Conservation (phyloP, 2,888 invertebrate species). For the Colletes collaris region DNA sequence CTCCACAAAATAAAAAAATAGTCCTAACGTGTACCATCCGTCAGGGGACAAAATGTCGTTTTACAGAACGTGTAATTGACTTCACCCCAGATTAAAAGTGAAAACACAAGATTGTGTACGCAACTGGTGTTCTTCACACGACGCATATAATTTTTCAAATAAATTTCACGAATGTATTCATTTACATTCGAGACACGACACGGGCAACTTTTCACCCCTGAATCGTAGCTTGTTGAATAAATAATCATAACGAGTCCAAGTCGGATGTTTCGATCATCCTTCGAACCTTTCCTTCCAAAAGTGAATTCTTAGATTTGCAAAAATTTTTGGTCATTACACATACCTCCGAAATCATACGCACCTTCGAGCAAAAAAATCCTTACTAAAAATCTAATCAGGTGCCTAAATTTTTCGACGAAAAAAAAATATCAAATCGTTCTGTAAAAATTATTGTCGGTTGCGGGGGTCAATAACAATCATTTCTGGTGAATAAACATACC, state of each 20-base stretch:
- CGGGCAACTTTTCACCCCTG: too few species aligned
- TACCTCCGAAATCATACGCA: too few species aligned
- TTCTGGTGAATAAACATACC: too few species aligned
- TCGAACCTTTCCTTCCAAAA: neutral
- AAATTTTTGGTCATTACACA: too few species aligned
- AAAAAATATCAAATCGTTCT: too few species aligned
- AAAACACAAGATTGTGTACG: neutral
- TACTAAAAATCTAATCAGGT: too few species aligned
- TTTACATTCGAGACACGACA: neutral
- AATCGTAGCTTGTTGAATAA: neutral
- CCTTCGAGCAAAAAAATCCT: too few species aligned
- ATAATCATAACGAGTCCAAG: neutral
- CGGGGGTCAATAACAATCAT: too few species aligned
- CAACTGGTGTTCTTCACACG: neutral
- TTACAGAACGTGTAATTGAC: neutral
- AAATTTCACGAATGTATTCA: neutral
- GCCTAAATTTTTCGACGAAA: too few species aligned
- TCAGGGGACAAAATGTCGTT: neutral
- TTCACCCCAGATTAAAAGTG: neutral
- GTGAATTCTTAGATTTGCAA: too few species aligned
- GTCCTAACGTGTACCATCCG: neutral
- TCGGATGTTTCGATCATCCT: neutral
- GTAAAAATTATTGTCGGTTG: too few species aligned
- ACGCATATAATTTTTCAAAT: neutral
- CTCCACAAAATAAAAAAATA: neutral